These are phyloP conservation scores for Lepus timidus DNA, from an alignment of 2,113 vertebrate genomes.

Conservation along the genomic window DNA sequence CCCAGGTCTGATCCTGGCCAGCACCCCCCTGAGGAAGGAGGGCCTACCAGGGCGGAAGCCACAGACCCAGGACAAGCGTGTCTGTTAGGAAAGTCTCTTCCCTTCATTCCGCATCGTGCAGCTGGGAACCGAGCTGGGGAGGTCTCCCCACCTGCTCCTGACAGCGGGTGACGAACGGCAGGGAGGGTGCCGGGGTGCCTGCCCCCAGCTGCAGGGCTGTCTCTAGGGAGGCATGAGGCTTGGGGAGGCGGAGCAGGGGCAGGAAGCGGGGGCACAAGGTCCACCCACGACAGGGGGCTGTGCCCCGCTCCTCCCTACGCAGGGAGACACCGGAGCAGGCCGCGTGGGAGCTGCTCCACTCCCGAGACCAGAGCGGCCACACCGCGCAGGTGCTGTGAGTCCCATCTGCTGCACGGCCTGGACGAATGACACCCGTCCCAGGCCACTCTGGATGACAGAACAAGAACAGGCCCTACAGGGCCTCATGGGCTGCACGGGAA, in stretches of 20 bases:
- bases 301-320: accelerated
- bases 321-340: no score
- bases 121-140: neutral
- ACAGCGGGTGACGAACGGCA: conserved; percentile 54
- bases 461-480: neutral
- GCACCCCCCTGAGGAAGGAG: neutral
- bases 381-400: neutral
- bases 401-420: neutral
- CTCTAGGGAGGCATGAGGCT: neutral
- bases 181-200: neutral
- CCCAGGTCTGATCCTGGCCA: no score
- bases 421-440: neutral
- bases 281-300: neutral
- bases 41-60: neutral
- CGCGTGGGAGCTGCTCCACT: no score
- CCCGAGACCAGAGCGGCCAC: neutral
- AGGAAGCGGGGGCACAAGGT: neutral
- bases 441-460: neutral
- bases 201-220: conserved; percentile 57
- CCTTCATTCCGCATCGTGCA: no score
- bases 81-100: neutral
- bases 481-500: accelerated
- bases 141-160: neutral
- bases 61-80: neutral
- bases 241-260: neutral